Percentiles rank a stretch among this genome's conserved stretches.
These are phyloP conservation scores for Prosopocoilus inquinatus DNA, from an alignment of 2,888 invertebrate species.

Conservation along the genomic window DNA sequence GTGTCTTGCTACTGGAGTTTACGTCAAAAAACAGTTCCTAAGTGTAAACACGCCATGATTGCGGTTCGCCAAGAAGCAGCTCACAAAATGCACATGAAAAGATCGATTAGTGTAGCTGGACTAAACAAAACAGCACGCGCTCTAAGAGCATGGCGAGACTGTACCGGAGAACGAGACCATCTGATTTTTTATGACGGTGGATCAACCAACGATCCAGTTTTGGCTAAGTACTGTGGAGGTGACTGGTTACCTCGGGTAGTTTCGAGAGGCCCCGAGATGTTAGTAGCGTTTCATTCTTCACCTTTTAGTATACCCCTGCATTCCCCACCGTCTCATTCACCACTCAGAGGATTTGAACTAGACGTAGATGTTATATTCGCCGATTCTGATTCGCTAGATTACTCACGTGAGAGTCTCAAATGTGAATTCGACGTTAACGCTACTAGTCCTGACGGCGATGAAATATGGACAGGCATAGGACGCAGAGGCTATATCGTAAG, in stretches of 20 bases:
- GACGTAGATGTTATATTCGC: constrained; percentile 86
- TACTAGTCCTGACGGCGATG: constrained; percentile 63
- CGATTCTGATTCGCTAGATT: constrained; percentile 83
- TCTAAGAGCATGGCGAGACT: constrained; percentile 79
- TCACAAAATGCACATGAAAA: constrained; percentile 70
- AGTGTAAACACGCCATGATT: constrained; percentile 89
- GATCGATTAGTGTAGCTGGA: constrained; percentile 65
- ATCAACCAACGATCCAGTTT: constrained; percentile 76
- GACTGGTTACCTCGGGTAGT: constrained; percentile 80
- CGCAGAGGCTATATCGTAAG: constrained; percentile 73
- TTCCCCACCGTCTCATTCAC: constrained; percentile 61
- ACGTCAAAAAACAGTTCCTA: constrained; percentile 80
- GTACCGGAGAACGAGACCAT: constrained; percentile 78
- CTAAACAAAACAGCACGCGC: constrained; percentile 68
- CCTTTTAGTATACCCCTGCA: constrained; percentile 78
- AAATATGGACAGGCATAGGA: constrained; percentile 57
- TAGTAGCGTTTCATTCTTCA: constrained; percentile 85
- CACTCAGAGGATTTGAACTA: constrained; percentile 78
- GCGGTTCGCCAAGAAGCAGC: constrained; percentile 75
- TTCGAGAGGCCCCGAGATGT: constrained; percentile 75
- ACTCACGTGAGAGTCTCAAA: constrained; percentile 60
- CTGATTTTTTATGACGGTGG: constrained; percentile 85
- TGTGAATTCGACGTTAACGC: constrained; percentile 79
- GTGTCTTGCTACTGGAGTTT: constrained; percentile 89
- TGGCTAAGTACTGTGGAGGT: constrained; percentile 86